Percentiles rank a stretch among this genome's conserved stretches.
Conservation (phyloP, 2,113 vertebrate species). For the Ictalurus punctatus region DNA sequence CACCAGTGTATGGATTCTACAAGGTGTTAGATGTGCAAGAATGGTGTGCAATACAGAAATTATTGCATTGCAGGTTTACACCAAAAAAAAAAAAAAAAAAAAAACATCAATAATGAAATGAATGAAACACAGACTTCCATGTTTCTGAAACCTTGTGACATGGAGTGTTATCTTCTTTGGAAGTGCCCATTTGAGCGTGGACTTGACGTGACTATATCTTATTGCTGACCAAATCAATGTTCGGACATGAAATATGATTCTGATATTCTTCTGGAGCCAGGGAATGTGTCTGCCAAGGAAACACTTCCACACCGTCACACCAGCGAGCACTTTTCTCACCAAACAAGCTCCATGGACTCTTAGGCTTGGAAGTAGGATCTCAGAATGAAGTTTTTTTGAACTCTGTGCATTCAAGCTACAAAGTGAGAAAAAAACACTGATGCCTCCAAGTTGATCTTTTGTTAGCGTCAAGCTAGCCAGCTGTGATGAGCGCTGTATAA, state of each 20-base stretch:
- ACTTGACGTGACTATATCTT: neutral
- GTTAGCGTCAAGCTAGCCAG: neutral
- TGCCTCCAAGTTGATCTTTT: neutral
- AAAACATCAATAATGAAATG: neutral
- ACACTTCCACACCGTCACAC: neutral
- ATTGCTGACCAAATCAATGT: neutral
- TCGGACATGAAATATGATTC: neutral
- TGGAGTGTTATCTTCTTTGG: neutral
- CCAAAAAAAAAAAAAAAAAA: no score
- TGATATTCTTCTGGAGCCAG: neutral
- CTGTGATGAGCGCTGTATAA: neutral
- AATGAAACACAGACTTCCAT: neutral
- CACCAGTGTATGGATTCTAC: neutral
- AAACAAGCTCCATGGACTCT: neutral
- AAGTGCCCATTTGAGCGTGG: neutral
- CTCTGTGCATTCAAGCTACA: neutral
- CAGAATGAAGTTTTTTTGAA: neutral
- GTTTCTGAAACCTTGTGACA: neutral
- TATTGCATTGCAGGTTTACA: neutral
- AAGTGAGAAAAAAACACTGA: neutral
- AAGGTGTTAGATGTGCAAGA: neutral
- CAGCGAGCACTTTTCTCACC: neutral
- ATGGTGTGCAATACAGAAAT: neutral
- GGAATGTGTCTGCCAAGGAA: neutral
- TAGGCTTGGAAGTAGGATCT: neutral